phyloP scores from a whole-genome alignment of 2,113 vertebrate species.

The Gymnobelideus leadbeateri region DNA sequence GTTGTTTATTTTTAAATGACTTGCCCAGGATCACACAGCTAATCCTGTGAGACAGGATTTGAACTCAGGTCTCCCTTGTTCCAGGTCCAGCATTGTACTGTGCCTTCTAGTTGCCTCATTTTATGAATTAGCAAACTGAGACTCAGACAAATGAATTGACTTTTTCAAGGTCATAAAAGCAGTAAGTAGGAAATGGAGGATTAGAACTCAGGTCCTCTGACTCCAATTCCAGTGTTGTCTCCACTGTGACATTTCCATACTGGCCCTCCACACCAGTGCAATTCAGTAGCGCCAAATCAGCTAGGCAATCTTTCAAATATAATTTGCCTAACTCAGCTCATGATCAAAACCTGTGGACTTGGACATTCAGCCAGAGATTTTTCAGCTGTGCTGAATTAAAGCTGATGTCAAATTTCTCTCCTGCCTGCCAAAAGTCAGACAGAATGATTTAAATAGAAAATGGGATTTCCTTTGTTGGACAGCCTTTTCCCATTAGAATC shows the following conservation, averaged over 20 bases:
- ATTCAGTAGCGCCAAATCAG: conserved; percentile 14
- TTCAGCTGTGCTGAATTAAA: conserved; percentile 59
- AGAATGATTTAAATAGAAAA: conserved; percentile 56
- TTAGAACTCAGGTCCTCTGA: neutral
- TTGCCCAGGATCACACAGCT: neutral
- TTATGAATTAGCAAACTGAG: neutral
- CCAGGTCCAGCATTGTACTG: neutral
- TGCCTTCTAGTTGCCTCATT: neutral
- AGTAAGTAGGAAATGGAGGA: neutral
- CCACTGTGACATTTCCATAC: neutral
- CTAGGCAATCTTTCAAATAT: neutral
- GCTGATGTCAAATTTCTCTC: conserved; percentile 41
- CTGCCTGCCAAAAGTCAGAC: neutral
- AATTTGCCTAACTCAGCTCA: conserved; percentile 36
- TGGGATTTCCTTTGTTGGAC: conserved; percentile 30
- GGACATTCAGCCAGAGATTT: conserved; percentile 9
- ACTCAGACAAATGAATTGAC: neutral
- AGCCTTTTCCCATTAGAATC: conserved; percentile 40
- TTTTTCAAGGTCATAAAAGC: neutral
- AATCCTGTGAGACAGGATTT: neutral
- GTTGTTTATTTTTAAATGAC: neutral
- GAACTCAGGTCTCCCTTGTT: neutral
- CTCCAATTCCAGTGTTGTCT: neutral
- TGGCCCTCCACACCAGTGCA: neutral
- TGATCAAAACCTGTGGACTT: conserved; percentile 52